Evolutionary conservation across 2,113 vertebrate genomes (phyloP), one percentile per base, ranked within the genome.

Genomic region (Romanogobio albipinnatus): DNA sequence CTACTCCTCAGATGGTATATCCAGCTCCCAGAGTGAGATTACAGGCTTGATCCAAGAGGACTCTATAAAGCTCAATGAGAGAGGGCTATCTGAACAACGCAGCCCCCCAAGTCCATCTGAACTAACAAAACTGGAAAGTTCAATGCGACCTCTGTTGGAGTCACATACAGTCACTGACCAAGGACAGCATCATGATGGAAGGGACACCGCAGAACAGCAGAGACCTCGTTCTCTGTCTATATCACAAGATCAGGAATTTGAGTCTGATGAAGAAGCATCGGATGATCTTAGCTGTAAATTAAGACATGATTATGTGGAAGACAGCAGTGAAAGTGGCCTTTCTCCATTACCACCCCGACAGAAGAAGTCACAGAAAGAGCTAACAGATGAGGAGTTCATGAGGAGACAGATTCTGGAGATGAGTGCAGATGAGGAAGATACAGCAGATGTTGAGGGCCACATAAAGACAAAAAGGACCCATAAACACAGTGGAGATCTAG

Each of bases 391-490:
- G 91, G 98, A 99, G 49, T 98, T 96, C 90, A 99, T 99, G 97
- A 95, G 98, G 80, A 95, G 96, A 86, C 98, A 99, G 91, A 96
- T 99, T 79, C 92, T 99, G 91, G 98, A 99, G 93, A 99, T 99
- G 98, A 99, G 98, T 7, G 98, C 98, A 0, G 98, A 99, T 91
- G 98, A 99, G 89, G 98, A 99, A 86, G 97, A 98, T 82, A 86
- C 95, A 0, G 96, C 96, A 85, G 96, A 97, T 1, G 94, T 92
- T 0, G 93, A 95, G 9, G 89, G 92, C 68, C 95, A 91, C 0
- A 62, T 94, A 0, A 7, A 94, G 83, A 83, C 91, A 81, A 99
- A 97, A 93, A 94, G 93, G 0, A 89, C 91, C 45, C 94, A 96
- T 88, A 96, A 97, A 90, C 91, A 93, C 0, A 94, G 95, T 76